Evolutionary conservation across 2,888 invertebrate genomes (phyloP).

Genomic region (Terebella lapidaria): DNA sequence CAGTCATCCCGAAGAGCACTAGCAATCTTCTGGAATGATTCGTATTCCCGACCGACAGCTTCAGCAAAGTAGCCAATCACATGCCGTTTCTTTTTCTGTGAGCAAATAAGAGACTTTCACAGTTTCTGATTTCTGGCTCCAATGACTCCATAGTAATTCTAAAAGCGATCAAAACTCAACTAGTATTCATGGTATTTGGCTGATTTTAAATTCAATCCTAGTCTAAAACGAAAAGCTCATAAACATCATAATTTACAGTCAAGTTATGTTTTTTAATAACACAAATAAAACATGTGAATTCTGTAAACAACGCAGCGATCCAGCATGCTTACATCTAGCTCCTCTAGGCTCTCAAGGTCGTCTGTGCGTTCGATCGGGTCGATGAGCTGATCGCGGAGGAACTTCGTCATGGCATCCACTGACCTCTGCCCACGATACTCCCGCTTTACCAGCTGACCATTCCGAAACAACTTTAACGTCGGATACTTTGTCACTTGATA

Average conservation of each 20-base stretch:
- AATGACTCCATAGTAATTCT: too few relatives aligned
- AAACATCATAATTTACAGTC: too few relatives aligned
- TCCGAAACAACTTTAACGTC: slow-evolving; percentile 85
- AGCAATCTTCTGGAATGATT: slow-evolving; percentile 53
- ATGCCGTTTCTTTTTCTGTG: slow-evolving; percentile 64
- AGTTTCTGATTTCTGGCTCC: too few relatives aligned
- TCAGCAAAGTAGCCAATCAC: slow-evolving; percentile 84
- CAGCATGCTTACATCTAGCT: slow-evolving; percentile 39
- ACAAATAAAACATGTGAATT: too few relatives aligned
- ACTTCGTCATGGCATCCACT: slow-evolving; percentile 85
- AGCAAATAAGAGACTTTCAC: slow-evolving; percentile 25
- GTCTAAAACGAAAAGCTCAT: too few relatives aligned
- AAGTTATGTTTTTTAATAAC: too few relatives aligned
- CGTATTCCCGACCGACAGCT: slow-evolving; percentile 37
- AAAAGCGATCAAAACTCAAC: too few relatives aligned
- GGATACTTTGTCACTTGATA: slow-evolving; percentile 98
- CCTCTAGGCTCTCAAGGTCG: slow-evolving; percentile 55
- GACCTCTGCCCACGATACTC: slow-evolving; percentile 76
- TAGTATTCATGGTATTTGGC: too few relatives aligned
- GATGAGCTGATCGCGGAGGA: slow-evolving; percentile 81
- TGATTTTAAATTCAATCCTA: too few relatives aligned
- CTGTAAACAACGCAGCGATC: background rate
- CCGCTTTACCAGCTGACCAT: slow-evolving; percentile 55
- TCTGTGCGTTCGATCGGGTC: slow-evolving; percentile 49
- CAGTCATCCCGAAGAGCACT: slow-evolving; percentile 91